Percentiles rank a stretch among this genome's conserved stretches.
These are phyloP conservation scores for Ammodramus savannarum DNA, from an alignment of 2,113 vertebrate genomes.

Conservation along the genomic window DNA sequence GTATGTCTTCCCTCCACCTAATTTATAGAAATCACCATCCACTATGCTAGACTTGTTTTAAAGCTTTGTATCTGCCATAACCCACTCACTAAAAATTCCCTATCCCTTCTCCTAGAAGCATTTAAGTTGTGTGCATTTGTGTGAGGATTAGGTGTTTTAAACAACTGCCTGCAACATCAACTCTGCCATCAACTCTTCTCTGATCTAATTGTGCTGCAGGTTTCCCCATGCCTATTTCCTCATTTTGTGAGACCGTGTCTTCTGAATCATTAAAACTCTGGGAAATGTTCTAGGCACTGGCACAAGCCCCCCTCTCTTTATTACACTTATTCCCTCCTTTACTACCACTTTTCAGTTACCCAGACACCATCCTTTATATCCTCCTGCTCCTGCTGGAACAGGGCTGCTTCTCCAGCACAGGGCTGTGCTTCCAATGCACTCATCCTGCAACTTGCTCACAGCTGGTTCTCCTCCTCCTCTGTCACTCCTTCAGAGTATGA, in stretches of 20 bases:
- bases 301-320: not conserved
- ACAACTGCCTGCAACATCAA: conserved; percentile 22
- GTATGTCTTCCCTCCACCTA: not conserved
- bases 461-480: conserved; percentile 67
- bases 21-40: conserved; percentile 14
- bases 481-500: conserved; percentile 57
- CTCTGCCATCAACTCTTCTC: conserved; percentile 22
- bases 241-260: not conserved
- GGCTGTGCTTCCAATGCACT: conserved; percentile 31
- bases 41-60: not conserved
- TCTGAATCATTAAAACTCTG: conserved; percentile 27
- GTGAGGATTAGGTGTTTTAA: not conserved
- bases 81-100: not conserved
- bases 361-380: not conserved
- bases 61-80: conserved; percentile 5
- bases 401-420: not conserved
- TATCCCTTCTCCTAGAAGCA: not conserved
- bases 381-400: conserved; percentile 28
- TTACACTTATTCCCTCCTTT: conserved; percentile 34
- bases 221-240: not conserved
- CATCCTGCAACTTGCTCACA: conserved; percentile 55
- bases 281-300: not conserved
- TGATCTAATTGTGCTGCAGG: conserved; percentile 4
- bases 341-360: conserved; percentile 10
- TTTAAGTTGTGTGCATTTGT: not conserved